Evolutionary conservation across 2,888 invertebrate genomes (phyloP).

Genomic region (Cabera pusaria): DNA sequence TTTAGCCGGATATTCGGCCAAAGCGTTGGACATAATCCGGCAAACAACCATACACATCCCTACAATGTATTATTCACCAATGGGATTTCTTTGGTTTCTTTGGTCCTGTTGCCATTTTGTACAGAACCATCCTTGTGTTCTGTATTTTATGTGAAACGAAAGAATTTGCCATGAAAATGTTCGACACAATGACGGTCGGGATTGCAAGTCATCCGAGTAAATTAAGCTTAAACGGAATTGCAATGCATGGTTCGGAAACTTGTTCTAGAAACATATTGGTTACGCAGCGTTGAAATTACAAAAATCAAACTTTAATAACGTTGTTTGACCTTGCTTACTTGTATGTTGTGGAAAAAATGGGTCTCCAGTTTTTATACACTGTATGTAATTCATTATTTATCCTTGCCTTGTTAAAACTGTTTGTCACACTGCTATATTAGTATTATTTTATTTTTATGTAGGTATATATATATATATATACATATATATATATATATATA

Average conservation of each 20-base stretch:
- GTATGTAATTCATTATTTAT: too few species aligned
- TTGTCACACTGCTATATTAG: too few species aligned
- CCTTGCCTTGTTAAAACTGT: too few species aligned
- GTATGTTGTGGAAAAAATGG: too few species aligned
- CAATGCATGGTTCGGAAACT: conserved; percentile 26
- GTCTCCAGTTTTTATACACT: too few species aligned
- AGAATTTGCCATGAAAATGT: conserved; percentile 22
- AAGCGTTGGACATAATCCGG: background rate
- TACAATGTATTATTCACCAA: conserved; percentile 5
- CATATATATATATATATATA: too few species aligned
- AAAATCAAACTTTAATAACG: too few species aligned
- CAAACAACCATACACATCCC: background rate
- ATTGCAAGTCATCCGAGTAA: conserved; percentile 28
- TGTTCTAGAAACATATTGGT: background rate
- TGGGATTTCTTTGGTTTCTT: conserved; percentile 8
- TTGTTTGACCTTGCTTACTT: too few species aligned
- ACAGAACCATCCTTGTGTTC: conserved; percentile 5
- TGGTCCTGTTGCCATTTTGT: conserved; percentile 1
- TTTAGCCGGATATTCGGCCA: too few species aligned
- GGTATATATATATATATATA: too few species aligned
- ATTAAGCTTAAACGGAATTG: conserved; percentile 22
- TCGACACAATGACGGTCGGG: conserved; percentile 15
- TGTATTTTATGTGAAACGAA: conserved; percentile 14
- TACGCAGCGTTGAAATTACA: too few species aligned
- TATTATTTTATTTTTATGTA: too few species aligned